A percentile compares a stretch with the other conserved stretches of the same genome.
phyloP scores from a whole-genome alignment of 2,888 invertebrate species.

The Fragum whitleyi region DNA sequence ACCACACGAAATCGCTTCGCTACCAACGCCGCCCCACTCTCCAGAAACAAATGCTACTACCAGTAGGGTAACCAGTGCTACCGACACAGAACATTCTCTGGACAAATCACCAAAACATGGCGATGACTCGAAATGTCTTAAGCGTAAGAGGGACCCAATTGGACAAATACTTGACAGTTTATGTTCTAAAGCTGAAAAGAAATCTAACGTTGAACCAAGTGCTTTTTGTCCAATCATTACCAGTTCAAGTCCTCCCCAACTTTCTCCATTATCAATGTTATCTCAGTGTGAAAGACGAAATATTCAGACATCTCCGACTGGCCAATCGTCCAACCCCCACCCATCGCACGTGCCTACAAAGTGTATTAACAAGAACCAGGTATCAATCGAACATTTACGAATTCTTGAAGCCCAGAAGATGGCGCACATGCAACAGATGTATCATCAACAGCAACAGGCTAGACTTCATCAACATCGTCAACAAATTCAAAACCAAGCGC shows the following conservation, averaged over 20 bases:
- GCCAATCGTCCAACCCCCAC: not conserved
- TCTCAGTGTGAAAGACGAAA: constrained; percentile 58
- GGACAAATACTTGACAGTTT: constrained; percentile 68
- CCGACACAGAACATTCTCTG: not conserved
- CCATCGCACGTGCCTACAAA: constrained; percentile 3
- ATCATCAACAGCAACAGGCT: constrained; percentile 50
- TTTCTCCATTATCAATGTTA: constrained; percentile 55
- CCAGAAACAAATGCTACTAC: constrained; percentile 20
- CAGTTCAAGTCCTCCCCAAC: constrained; percentile 43
- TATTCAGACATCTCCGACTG: constrained; percentile 51
- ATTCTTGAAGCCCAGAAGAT: constrained; percentile 54
- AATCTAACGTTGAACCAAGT: constrained; percentile 37
- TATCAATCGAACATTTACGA: constrained; percentile 44
- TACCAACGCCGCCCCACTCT: constrained; percentile 51
- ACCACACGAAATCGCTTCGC: not conserved
- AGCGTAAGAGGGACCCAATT: constrained; percentile 65
- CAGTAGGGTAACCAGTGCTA: not conserved
- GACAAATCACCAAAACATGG: constrained; percentile 19
- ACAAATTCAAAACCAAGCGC: constrained; percentile 33
- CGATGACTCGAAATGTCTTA: constrained; percentile 9
- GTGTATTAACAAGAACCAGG: constrained; percentile 10
- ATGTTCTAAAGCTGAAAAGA: constrained; percentile 50
- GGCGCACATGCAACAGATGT: constrained; percentile 22
- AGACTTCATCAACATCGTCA: constrained; percentile 34
- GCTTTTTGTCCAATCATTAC: constrained; percentile 60